Evolutionary conservation across 2,113 vertebrate species (phyloP).

Genomic region (Hippocampus mohnikei): DNA sequence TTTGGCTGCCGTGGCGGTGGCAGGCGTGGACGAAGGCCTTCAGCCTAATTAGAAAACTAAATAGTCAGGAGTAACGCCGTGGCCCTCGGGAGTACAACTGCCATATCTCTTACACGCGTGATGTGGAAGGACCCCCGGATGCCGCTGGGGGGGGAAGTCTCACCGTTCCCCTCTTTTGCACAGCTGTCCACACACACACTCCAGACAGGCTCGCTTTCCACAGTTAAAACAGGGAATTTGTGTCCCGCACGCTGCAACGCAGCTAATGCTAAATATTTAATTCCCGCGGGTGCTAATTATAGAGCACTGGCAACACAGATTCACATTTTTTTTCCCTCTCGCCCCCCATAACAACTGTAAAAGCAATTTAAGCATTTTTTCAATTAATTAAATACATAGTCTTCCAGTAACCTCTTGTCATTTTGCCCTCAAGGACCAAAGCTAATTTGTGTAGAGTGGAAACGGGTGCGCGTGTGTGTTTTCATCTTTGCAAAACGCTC

Average conservation of each 20-base stretch:
- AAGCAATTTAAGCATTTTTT: conserved; percentile 99
- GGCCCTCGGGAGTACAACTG: conserved; percentile 87
- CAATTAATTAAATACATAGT: conserved; percentile 99
- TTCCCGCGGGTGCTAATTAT: conserved; percentile 99
- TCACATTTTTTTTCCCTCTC: conserved; percentile 70
- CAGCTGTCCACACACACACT: conserved; percentile 92
- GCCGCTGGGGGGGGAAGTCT: conserved; percentile 86
- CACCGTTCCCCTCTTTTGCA: conserved; percentile 82
- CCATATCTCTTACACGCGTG: conserved; percentile 90
- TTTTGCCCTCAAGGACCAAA: conserved; percentile 97
- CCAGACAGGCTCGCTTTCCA: conserved; percentile 90
- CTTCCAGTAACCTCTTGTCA: conserved; percentile 99
- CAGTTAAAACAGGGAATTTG: conserved; percentile 99
- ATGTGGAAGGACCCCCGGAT: conserved; percentile 85
- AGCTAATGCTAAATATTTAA: conserved; percentile 99
- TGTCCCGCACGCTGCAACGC: conserved; percentile 98
- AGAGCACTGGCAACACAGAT: conserved; percentile 97
- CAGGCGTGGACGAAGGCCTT: conserved; percentile 72
- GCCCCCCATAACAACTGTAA: conserved; percentile 97
- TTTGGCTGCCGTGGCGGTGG: conserved; percentile 61
- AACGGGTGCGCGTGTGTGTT: conserved; percentile 56
- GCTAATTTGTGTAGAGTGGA: conserved; percentile 98
- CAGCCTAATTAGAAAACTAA: conserved; percentile 96
- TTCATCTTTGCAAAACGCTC: conserved; percentile 70
- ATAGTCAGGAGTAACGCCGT: conserved; percentile 86